Evolutionary conservation across 2,113 vertebrate genomes (phyloP), one percentile per base, ranked within the genome.

Genomic region (Myrmecophaga tridactyla): DNA sequence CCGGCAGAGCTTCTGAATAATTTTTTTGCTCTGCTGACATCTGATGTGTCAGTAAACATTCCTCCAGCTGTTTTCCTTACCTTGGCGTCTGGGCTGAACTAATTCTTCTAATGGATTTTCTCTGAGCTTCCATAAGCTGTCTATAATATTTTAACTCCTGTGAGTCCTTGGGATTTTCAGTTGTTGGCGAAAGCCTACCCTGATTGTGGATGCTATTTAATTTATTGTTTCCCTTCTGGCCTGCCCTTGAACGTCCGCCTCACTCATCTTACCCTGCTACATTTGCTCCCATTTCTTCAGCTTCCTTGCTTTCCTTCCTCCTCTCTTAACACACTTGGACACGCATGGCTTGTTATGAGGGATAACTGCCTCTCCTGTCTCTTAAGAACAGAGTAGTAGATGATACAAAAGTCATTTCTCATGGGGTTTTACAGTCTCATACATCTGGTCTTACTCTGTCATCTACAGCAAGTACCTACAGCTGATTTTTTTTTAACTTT

Each of bases 91-190:
- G 65, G 39, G 8, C 31, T 41, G 46, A 73, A 76, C 43, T 82
- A 92, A 82, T 60, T 82, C 81, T 93, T 84, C 84, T 56, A 84
- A 48, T 77, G 36, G 48, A 80, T 90, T 86, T 90, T 41, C 36
- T n/a, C 94, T 41, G 17, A n/a, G 23, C 63, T 89, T 82, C 25
- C 12, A 36, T 58, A 91, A 88, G 67, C 46, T 78, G 84, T 88
- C 77, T 48, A 56, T 84, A 83, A 34, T 39, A 34, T 46, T 72
- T 78, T 60, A 53, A 81, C 12, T 93, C 87, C 34, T 73, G 39
- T 56, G 69, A 94, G 65, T 93, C 51, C 53, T 91, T 93, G 51
- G 75, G 53, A 82, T 88, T 94, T 60, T 58, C 1, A 17, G 23
- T n/a, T 86, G 20, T 78, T 77, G 83, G 41, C 83, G 53, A 69